Conservation (phyloP, 2,113 vertebrate species). For the Phyllostomus hastatus region DNA sequence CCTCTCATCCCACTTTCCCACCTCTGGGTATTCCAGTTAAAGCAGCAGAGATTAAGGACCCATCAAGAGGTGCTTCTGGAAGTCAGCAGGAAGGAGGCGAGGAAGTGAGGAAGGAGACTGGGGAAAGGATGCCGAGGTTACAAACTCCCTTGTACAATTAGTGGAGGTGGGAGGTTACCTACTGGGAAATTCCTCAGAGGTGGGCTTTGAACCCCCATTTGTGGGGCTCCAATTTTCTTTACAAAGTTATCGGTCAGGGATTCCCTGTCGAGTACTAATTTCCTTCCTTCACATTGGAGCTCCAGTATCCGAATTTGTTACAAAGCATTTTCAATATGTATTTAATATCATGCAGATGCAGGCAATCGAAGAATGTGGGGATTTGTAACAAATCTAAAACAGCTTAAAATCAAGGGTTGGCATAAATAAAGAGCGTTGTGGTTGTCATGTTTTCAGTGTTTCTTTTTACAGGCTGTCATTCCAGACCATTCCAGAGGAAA, state of each 20-base stretch:
- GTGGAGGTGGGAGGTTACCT: background rate
- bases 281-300: background rate
- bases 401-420: background rate
- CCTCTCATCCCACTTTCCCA: background rate
- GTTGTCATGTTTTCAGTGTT: background rate
- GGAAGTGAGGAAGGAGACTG: background rate
- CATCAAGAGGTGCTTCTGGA: background rate
- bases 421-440: background rate
- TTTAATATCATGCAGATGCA: background rate
- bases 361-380: background rate
- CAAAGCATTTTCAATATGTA: background rate
- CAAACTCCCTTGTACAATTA: background rate
- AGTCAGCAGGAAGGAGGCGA: background rate
- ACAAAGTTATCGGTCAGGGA: background rate
- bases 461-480: background rate
- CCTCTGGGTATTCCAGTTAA: background rate
- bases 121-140: background rate
- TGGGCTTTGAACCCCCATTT: background rate
- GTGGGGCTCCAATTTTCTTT: background rate
- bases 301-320: background rate
- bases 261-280: background rate
- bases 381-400: constrained; percentile 37
- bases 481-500: background rate
- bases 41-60: background rate
- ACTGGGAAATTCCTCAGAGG: background rate